Base-by-base conservation (phyloP, 30 jellyfish, hydroid and myxozoan genomes). In the Nemopilema nomurai region DNA sequence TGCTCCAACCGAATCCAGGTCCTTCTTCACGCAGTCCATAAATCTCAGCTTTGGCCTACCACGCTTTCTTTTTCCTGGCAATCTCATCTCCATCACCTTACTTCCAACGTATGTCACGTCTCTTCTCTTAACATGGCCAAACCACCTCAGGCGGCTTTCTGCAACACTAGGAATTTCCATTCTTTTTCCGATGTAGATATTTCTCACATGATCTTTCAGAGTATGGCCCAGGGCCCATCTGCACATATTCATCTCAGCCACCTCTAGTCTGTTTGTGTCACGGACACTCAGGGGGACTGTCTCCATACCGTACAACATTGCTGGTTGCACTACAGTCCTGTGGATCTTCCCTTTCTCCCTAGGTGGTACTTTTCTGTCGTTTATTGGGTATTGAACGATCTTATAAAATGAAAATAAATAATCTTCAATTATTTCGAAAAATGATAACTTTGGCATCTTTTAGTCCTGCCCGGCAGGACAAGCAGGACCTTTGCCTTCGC, bases 271-370 rank as follows among this genome's bases (percentile, higher is more conserved):
- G 19, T 41, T 20, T 16, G 1, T 71, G 51, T n/a, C 7, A 52
- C 84, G 18, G 19, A 19, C 72, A n/a, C 51, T 74, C 84, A 74
- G 57, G 3, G 72, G 22, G 3, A 74, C 84, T 51, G 84, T 28
- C 72, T 74, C 84, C 72, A 74, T 74, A 3, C 84, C 73, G 22
- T 74, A 49, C 71, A 74, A 50, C 84, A 74, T 74, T 49, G 84
- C 84, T 49, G 72, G 72, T 28, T 71, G 21, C 23, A 74, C 49
- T 18, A 70, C 63, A 70, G 52, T 70, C 65, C 22, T 70, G 81
- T 23, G 41, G 66, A 70, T 70, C 65, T 70, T 26, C 22, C 65
- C 81, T 29, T 25, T 70, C 23, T 20, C 8, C 50, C 81, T 27
- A 6, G 81, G 67, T 30, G 64, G 41, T n/a, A 70, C 18, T 67